Evolutionary conservation across 2,888 invertebrate species (phyloP).

Genomic region (Cryptus viduatorius): DNA sequence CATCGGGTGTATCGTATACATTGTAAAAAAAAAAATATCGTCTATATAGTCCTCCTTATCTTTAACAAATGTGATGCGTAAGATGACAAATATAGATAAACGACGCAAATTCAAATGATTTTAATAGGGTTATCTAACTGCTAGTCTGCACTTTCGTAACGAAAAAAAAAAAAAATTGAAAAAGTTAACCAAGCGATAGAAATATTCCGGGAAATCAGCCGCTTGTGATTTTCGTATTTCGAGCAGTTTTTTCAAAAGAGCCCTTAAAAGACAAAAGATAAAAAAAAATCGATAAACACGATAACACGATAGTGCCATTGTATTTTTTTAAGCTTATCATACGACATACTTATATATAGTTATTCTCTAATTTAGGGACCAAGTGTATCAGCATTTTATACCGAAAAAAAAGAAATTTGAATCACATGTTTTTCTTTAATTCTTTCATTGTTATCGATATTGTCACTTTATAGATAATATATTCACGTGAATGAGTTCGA

Average conservation of each 20-base stretch:
- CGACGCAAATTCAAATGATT: slow-evolving; percentile 45
- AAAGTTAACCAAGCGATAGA: not conserved
- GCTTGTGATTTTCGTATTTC: slow-evolving; percentile 3
- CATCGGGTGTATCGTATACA: slow-evolving; percentile 38
- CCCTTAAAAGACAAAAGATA: not conserved
- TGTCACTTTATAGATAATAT: slow-evolving; percentile 72
- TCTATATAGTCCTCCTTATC: slow-evolving; percentile 42
- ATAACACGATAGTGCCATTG: slow-evolving; percentile 73
- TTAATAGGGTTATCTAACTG: slow-evolving; percentile 55
- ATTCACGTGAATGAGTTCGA: slow-evolving; percentile 62
- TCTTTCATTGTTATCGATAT: slow-evolving; percentile 44
- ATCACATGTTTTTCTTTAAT: slow-evolving; percentile 1
- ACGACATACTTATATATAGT: slow-evolving; percentile 44
- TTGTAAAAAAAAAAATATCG: slow-evolving; percentile 15
- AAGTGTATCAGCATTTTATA: slow-evolving; percentile 70
- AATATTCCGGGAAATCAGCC: not conserved
- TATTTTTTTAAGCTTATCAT: slow-evolving; percentile 67
- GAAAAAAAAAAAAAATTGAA: slow-evolving; percentile 18
- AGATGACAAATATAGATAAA: slow-evolving; percentile 13
- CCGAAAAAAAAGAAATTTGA: slow-evolving; percentile 26
- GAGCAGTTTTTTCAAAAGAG: slow-evolving; percentile 30
- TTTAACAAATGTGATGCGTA: slow-evolving; percentile 35
- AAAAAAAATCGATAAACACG: slow-evolving; percentile 27
- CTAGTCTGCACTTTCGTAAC: slow-evolving; percentile 56
- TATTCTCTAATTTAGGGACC: slow-evolving; percentile 71